These are phyloP conservation scores for Scleropages formosus DNA, from an alignment of 2,797 vertebrate genomes.

Conservation along the genomic window DNA sequence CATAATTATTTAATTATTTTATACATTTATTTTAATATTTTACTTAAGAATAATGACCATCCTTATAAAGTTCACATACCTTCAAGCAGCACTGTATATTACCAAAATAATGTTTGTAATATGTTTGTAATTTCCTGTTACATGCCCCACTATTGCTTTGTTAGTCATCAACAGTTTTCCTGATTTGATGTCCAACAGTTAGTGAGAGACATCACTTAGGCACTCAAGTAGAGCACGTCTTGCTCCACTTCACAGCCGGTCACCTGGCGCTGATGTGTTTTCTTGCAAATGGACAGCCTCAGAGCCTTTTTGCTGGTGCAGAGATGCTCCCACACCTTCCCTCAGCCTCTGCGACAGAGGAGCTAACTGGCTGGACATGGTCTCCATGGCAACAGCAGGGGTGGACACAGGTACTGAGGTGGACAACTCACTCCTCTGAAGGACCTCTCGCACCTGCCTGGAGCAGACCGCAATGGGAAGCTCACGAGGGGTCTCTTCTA, in stretches of 20 bases:
- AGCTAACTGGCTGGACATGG: slow-evolving; percentile 52
- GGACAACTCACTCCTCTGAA: slow-evolving; percentile 70
- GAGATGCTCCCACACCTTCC: slow-evolving; percentile 50
- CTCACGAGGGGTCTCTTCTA: slow-evolving; percentile 61
- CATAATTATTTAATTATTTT: no score
- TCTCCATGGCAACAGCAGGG: slow-evolving; percentile 58
- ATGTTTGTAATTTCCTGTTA: no score
- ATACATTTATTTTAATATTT: no score
- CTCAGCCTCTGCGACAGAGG: slow-evolving; percentile 49
- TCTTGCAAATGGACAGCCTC: slow-evolving; percentile 50
- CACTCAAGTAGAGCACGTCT: no score
- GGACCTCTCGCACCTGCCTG: slow-evolving; percentile 73
- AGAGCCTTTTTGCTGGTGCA: slow-evolving; percentile 41
- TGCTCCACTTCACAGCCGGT: not conserved
- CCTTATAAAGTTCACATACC: no score
- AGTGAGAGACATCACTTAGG: no score
- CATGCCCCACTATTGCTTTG: no score
- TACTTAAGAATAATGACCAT: no score
- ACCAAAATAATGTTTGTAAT: no score
- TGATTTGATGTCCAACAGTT: no score
- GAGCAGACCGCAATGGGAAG: slow-evolving; percentile 71
- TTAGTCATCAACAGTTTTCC: no score
- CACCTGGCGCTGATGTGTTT: slow-evolving; percentile 57
- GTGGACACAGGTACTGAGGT: slow-evolving; percentile 68
- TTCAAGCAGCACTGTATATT: no score